Evolutionary conservation across 2,888 invertebrate genomes (phyloP).

Genomic region (Vandiemenella viatica): DNA sequence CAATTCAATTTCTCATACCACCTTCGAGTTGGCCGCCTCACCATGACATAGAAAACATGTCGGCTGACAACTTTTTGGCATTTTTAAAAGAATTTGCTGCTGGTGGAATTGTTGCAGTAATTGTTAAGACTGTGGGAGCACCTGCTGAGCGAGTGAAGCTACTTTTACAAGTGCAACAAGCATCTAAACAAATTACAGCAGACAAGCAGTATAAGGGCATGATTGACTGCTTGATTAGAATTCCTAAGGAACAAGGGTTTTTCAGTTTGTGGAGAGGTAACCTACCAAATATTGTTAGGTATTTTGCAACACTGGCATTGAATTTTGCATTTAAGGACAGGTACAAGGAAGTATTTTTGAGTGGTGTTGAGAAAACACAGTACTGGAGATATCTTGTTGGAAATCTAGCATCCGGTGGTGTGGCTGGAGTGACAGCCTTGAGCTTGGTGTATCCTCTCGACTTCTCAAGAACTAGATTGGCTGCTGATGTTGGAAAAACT

Average conservation of each 20-base stretch:
- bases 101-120: slow-evolving; percentile 34
- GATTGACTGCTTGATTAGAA: slow-evolving; percentile 28
- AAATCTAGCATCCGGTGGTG: slow-evolving; percentile 36
- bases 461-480: slow-evolving; percentile 33
- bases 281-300: slow-evolving; percentile 33
- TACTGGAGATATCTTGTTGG: slow-evolving; percentile 33
- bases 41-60: neutral
- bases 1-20: too few species aligned
- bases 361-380: slow-evolving; percentile 35
- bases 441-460: slow-evolving; percentile 38
- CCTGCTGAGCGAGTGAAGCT: slow-evolving; percentile 38
- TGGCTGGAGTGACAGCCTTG: slow-evolving; percentile 36
- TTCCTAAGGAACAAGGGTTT: slow-evolving; percentile 27
- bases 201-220: slow-evolving; percentile 39
- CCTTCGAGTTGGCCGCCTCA: too few species aligned
- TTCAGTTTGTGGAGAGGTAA: slow-evolving; percentile 34
- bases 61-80: slow-evolving; percentile 22
- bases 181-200: slow-evolving; percentile 30
- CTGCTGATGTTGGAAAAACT: slow-evolving; percentile 26
- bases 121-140: slow-evolving; percentile 37
- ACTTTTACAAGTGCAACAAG: slow-evolving; percentile 35
- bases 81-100: slow-evolving; percentile 32
- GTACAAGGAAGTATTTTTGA: slow-evolving; percentile 29
- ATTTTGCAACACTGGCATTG: slow-evolving; percentile 33
- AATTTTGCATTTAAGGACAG: slow-evolving; percentile 35